Conservation (phyloP, 2,113 vertebrate species). For the Phrynosoma blainvillii region DNA sequence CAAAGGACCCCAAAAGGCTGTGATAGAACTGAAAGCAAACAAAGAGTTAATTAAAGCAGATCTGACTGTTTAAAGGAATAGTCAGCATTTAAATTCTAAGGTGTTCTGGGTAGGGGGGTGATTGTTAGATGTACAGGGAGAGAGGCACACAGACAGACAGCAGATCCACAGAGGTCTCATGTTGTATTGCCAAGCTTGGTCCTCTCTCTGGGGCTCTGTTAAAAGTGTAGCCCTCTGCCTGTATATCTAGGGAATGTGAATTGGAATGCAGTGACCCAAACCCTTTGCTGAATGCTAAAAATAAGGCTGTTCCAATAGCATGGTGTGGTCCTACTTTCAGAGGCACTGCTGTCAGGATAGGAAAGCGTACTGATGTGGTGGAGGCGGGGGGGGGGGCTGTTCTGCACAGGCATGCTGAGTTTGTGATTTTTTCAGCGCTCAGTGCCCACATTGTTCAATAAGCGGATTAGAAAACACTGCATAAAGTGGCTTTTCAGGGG, state of each 20-base stretch:
- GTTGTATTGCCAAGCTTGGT: accelerated
- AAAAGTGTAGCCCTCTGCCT: background rate
- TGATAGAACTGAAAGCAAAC: no score
- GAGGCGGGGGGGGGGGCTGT: slow-evolving; percentile 5
- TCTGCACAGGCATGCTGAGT: slow-evolving; percentile 54
- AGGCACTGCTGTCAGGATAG: slow-evolving; percentile 31
- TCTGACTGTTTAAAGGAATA: background rate
- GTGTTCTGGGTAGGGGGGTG: background rate
- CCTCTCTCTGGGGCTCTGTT: background rate
- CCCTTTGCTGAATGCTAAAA: background rate
- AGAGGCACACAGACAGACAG: background rate
- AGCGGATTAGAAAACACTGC: slow-evolving; percentile 69
- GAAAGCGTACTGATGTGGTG: slow-evolving; percentile 37
- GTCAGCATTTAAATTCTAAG: background rate
- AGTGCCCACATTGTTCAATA: slow-evolving; percentile 62
- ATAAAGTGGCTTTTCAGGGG: slow-evolving; percentile 63
- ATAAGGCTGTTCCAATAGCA: background rate
- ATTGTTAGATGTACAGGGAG: background rate
- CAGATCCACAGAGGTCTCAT: background rate
- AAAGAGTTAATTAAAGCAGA: background rate
- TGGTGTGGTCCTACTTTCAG: background rate
- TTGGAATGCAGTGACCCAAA: slow-evolving; percentile 35
- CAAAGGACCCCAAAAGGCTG: no score
- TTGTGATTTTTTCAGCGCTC: slow-evolving; percentile 60
- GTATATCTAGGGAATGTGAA: slow-evolving; percentile 26